Percentiles rank a stretch among this genome's conserved stretches.
Evolutionary conservation across 2,888 invertebrate genomes (phyloP).

Genomic region (Xestoiulus laeticollis): DNA sequence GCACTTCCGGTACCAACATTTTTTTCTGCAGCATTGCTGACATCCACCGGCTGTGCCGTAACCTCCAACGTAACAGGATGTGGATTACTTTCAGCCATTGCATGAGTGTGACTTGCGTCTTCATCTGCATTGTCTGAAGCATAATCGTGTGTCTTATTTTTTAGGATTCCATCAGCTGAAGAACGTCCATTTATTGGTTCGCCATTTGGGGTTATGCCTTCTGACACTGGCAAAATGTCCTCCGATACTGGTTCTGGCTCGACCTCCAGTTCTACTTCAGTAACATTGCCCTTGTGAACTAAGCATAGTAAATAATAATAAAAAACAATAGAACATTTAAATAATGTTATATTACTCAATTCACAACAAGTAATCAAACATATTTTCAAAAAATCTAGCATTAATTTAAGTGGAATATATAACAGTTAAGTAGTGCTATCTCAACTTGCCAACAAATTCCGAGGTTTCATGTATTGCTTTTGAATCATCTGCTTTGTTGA

Average conservation of each 20-base stretch:
- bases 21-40: conserved; percentile 3
- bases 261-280: conserved; percentile 49
- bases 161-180: neutral
- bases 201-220: neutral
- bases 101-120: neutral
- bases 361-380: too few species aligned
- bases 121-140: neutral
- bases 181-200: neutral
- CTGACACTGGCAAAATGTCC: neutral
- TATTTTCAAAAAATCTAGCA: too few species aligned
- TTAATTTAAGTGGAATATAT: too few species aligned
- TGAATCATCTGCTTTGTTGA: conserved; percentile 1
- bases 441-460: conserved; percentile 27
- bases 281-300: conserved; percentile 52
- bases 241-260: conserved; percentile 34
- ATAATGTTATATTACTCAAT: too few species aligned
- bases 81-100: conserved; percentile 51
- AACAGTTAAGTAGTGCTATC: too few species aligned
- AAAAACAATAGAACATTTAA: neutral
- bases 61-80: conserved; percentile 53
- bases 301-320: neutral
- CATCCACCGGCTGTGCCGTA: conserved; percentile 39
- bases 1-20: conserved; percentile 11
- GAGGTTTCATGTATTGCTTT: conserved; percentile 1
- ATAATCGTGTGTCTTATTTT: neutral